A percentile compares a stretch with the other conserved stretches of the same genome.
phyloP scores from a whole-genome alignment of 2,113 vertebrate genomes.

The Sisor rabdophorus region DNA sequence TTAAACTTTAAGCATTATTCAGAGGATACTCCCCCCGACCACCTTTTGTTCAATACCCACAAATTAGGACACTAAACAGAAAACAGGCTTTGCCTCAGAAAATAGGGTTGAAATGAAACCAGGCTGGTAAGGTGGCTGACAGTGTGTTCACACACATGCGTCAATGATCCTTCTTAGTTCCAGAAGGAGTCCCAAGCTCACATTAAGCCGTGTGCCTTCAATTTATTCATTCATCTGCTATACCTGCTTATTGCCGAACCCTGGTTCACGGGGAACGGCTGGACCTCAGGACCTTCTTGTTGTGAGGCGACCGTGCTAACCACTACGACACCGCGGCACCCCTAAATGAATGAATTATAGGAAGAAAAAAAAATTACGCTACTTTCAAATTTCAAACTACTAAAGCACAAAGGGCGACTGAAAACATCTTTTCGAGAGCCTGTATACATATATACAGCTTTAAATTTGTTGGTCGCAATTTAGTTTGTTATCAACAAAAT shows the following conservation, averaged over 20 bases:
- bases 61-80: not conserved
- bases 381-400: too few relatives aligned
- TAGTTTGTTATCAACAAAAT: not conserved
- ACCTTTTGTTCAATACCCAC: not conserved
- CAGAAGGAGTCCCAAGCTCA: conserved; percentile 8
- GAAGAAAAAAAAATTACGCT: too few relatives aligned
- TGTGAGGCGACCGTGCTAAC: too few relatives aligned
- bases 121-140: conserved; percentile 8
- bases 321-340: too few relatives aligned
- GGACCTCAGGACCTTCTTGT: too few relatives aligned
- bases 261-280: too few relatives aligned
- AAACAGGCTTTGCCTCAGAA: not conserved
- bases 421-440: too few relatives aligned
- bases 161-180: conserved; percentile 22
- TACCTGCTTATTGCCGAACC: too few relatives aligned
- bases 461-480: not conserved
- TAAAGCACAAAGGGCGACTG: too few relatives aligned
- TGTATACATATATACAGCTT: not conserved
- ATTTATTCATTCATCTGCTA: too few relatives aligned
- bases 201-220: conserved; percentile 51
- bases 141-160: conserved; percentile 3
- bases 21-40: too few relatives aligned
- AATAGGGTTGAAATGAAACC: not conserved
- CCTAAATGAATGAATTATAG: too few relatives aligned
- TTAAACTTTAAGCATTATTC: not conserved